A percentile compares a stretch with the other conserved stretches of the same genome.
Evolutionary conservation across 2,888 invertebrate species (phyloP).

Genomic region (Drosophila eohydei): DNA sequence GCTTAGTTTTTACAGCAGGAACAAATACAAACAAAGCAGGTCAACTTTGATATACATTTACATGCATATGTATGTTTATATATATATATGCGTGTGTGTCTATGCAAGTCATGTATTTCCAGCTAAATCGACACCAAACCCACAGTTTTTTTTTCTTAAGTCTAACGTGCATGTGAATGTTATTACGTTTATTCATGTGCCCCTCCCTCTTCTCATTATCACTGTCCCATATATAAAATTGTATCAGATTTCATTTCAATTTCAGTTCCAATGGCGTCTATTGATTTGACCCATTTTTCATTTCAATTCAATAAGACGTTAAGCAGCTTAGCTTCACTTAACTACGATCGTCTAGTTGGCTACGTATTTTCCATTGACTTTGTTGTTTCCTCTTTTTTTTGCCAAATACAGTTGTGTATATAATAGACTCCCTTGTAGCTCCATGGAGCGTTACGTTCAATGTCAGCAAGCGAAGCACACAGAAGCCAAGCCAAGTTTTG

Average conservation of each 20-base stretch:
- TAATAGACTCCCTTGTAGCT: slow-evolving; percentile 19
- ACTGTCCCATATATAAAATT: slow-evolving; percentile 48
- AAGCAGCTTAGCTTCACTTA: slow-evolving; percentile 48
- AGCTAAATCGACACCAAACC: slow-evolving; percentile 14
- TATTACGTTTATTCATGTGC: slow-evolving; percentile 9
- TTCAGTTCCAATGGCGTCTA: slow-evolving; percentile 59
- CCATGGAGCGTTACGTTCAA: slow-evolving; percentile 56
- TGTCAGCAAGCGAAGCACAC: slow-evolving; percentile 48
- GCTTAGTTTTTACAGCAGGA: slow-evolving; percentile 66
- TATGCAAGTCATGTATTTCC: slow-evolving; percentile 3
- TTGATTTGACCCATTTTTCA: slow-evolving; percentile 66
- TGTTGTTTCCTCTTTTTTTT: background rate
- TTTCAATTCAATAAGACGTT: slow-evolving; percentile 35
- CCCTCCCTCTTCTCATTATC: slow-evolving; percentile 13
- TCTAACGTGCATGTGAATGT: slow-evolving; percentile 10
- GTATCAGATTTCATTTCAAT: slow-evolving; percentile 69
- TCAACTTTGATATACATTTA: slow-evolving; percentile 36
- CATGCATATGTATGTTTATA: background rate
- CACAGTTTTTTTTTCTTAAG: slow-evolving; percentile 9
- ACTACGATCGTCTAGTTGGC: slow-evolving; percentile 32
- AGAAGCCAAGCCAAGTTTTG: slow-evolving; percentile 3
- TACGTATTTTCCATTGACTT: background rate
- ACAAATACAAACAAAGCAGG: slow-evolving; percentile 65
- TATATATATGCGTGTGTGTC: background rate
- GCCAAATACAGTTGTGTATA: slow-evolving; percentile 59